phyloP scores from a whole-genome alignment of 2,113 vertebrate genomes.

The Vicugna pacos region DNA sequence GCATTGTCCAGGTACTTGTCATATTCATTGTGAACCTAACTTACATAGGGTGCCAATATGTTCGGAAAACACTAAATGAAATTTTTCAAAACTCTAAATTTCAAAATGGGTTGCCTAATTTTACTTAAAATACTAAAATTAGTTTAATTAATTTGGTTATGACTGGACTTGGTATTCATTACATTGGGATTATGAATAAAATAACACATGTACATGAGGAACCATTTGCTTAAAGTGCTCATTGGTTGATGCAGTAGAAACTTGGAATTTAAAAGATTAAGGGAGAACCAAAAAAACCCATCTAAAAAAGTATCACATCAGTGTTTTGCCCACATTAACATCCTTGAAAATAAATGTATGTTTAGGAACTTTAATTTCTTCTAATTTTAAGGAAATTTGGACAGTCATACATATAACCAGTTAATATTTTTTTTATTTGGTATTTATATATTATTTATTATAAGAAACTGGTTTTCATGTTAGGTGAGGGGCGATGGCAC shows the following conservation, averaged over 20 bases:
- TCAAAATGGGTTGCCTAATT: neutral
- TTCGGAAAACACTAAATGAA: neutral
- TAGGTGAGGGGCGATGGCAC: neutral
- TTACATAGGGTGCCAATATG: neutral
- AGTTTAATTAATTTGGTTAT: neutral
- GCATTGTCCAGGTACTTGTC: neutral
- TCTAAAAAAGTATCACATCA: neutral
- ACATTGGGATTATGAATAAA: neutral
- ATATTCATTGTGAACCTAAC: neutral
- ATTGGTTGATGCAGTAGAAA: neutral
- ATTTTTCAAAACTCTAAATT: neutral
- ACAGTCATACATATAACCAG: neutral
- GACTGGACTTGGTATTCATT: neutral
- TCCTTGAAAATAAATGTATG: neutral
- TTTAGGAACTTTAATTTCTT: neutral
- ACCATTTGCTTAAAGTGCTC: neutral
- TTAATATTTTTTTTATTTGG: neutral
- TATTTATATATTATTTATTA: neutral
- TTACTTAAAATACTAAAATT: constrained; percentile 18
- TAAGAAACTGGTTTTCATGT: neutral
- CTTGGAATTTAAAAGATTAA: neutral
- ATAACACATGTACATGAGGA: neutral
- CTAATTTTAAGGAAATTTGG: neutral
- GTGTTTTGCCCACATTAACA: neutral
- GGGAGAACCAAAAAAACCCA: neutral